These are phyloP conservation scores for Neopipo cinnamomea DNA, from an alignment of 2,113 vertebrate genomes.

Conservation along the genomic window DNA sequence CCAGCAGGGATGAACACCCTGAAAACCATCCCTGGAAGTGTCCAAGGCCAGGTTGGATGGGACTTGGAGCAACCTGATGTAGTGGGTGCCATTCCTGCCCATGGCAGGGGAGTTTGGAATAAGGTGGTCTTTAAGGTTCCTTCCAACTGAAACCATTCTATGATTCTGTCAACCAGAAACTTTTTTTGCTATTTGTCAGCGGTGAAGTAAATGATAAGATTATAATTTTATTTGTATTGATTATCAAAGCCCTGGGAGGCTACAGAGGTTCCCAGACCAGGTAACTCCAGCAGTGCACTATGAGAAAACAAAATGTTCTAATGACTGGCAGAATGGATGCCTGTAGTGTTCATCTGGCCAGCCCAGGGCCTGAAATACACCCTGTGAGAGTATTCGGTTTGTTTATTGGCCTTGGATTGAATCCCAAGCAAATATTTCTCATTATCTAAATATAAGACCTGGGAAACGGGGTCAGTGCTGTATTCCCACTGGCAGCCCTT, in stretches of 20 bases:
- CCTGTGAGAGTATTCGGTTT: background rate
- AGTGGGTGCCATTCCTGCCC: background rate
- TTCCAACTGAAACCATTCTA: background rate
- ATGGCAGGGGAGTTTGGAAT: background rate
- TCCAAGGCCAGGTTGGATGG: background rate
- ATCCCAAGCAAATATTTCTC: conserved; percentile 69
- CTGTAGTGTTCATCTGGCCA: background rate
- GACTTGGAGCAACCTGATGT: background rate
- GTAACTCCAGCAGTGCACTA: background rate
- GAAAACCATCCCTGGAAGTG: background rate
- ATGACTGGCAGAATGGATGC: background rate
- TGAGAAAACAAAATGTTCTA: background rate
- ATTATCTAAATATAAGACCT: conserved; percentile 77
- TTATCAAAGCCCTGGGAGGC: background rate
- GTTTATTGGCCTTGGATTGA: conserved; percentile 31
- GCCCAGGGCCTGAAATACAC: conserved; percentile 21
- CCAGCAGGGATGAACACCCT: background rate
- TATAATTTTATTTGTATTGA: fast-evolving
- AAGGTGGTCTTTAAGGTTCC: background rate
- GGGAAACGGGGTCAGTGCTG: conserved; percentile 54
- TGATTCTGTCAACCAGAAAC: background rate
- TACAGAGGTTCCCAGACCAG: background rate
- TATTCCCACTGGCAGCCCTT: conserved; percentile 46
- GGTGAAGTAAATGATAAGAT: background rate
- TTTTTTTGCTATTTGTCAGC: background rate